Conservation (phyloP, 2,113 vertebrate genomes). For the Lycaon pictus region DNA sequence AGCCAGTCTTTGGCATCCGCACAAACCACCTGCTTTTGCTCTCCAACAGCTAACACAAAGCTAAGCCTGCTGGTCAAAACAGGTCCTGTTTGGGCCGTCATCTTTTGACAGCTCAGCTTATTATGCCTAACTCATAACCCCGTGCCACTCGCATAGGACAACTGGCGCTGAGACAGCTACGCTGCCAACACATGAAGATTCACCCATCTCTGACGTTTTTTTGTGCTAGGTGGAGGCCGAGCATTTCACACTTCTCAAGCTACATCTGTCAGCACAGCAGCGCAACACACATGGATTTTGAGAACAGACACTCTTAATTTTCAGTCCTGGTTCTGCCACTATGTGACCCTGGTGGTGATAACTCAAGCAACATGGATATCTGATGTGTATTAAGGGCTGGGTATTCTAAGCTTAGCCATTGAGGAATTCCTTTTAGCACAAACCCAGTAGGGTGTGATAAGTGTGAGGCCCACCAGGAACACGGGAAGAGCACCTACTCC, state of each 20-base stretch:
- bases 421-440: neutral
- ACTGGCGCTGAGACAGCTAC: neutral
- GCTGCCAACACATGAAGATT: neutral
- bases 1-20: neutral
- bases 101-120: neutral
- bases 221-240: neutral
- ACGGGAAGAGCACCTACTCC: neutral
- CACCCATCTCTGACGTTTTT: neutral
- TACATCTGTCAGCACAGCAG: neutral
- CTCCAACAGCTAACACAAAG: neutral
- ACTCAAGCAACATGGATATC: neutral
- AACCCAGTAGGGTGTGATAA: neutral
- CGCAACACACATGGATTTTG: neutral
- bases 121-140: neutral
- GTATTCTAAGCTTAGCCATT: neutral
- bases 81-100: neutral
- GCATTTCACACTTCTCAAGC: neutral
- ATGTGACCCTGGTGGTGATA: neutral
- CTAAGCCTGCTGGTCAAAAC: neutral
- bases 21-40: neutral
- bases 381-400: neutral
- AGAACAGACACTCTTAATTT: neutral
- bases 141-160: neutral
- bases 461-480: neutral
- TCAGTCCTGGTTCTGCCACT: neutral